Conservation (phyloP, 2,113 vertebrate genomes). For the human (Homo sapiens) region GRCh38 chr7:95772001-95772500, state of each 20-base stretch:
- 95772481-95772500: background rate
- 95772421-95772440: accelerated
- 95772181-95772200: background rate
- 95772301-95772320: background rate
- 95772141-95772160: no score
- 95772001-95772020: no score
- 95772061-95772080: background rate
- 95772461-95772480: background rate
- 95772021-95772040: no score
- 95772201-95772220: background rate
- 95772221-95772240: background rate
- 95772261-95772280: background rate
- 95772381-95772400: accelerated
- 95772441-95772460: background rate
- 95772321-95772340: background rate
- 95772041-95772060: background rate
- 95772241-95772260: background rate
- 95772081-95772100: background rate
- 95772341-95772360: background rate
- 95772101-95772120: background rate
- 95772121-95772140: no score
- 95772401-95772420: background rate
- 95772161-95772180: no score
- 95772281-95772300: constrained; percentile 49
- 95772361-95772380: background rate